Percentiles rank a stretch among this genome's conserved stretches.
Conservation (phyloP, 2,113 vertebrate genomes). For the Ginglymostoma cirratum region DNA sequence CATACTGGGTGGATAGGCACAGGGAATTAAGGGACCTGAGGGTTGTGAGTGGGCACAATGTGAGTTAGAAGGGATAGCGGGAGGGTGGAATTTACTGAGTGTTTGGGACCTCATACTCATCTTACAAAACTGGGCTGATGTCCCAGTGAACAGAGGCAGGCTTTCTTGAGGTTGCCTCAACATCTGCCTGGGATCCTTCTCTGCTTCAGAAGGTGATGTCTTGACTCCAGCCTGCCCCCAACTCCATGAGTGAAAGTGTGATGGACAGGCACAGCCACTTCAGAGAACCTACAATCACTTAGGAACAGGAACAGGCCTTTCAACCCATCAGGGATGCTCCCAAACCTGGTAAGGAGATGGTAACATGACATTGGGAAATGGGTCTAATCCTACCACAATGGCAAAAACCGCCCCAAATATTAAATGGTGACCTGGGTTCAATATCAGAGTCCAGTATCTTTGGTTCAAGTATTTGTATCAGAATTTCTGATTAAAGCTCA, state of each 20-base stretch:
- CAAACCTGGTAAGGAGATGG: background rate
- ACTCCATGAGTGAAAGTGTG: background rate
- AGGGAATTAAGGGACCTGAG: too few species aligned
- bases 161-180: background rate
- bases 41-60: too few species aligned
- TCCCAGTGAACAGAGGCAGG: background rate
- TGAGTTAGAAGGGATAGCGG: too few species aligned
- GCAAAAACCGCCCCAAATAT: background rate
- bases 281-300: too few species aligned
- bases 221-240: background rate
- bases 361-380: background rate
- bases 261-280: background rate
- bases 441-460: background rate
- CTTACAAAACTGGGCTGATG: too few species aligned
- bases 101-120: too few species aligned
- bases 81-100: background rate
- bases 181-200: background rate
- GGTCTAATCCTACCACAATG: background rate
- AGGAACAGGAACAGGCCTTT: too few species aligned
- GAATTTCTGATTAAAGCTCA: background rate
- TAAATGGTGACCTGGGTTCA: background rate
- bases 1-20: background rate
- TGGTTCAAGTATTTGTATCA: background rate
- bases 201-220: background rate
- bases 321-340: too few species aligned